A percentile compares a stretch with the other conserved stretches of the same genome.
phyloP scores from a whole-genome alignment of 2,113 vertebrate species.

The Chaenogobius annularis region DNA sequence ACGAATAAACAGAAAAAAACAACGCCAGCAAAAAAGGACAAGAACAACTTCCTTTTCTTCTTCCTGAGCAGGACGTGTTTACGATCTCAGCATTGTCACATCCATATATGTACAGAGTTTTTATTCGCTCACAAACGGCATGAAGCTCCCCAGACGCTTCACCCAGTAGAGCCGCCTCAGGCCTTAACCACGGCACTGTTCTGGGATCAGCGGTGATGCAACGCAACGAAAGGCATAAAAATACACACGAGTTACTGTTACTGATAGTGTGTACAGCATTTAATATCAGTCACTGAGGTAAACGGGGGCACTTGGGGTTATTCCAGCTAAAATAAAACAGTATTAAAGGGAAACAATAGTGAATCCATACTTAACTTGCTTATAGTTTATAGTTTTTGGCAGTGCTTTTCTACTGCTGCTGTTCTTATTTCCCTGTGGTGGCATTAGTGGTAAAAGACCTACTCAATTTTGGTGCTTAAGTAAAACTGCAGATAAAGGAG shows the following conservation, averaged over 20 bases:
- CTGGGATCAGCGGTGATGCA: conserved; percentile 59
- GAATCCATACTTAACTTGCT: too few species aligned
- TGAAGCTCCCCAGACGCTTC: conserved; percentile 36
- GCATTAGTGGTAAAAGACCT: too few species aligned
- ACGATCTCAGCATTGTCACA: conserved; percentile 10
- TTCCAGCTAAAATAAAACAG: neutral
- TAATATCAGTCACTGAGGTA: neutral
- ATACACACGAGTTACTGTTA: conserved; percentile 1
- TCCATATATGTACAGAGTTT: conserved; percentile 10
- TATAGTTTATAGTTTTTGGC: too few species aligned
- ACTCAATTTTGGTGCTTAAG: too few species aligned
- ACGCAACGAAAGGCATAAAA: conserved; percentile 47
- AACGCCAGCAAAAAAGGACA: conserved; percentile 6
- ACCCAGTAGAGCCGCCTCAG: conserved; percentile 44
- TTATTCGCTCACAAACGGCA: conserved; percentile 18
- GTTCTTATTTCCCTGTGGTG: too few species aligned
- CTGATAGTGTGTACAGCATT: neutral
- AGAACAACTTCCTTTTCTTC: conserved; percentile 17
- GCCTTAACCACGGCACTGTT: conserved; percentile 28
- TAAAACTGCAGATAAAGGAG: too few species aligned
- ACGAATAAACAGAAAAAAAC: conserved; percentile 45
- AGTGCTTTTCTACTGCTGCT: too few species aligned
- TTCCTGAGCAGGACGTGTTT: conserved; percentile 21
- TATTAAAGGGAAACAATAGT: neutral
- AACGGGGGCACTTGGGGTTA: neutral